Base-by-base conservation (phyloP, 2,113 vertebrate species). In the Electrona antarctica region DNA sequence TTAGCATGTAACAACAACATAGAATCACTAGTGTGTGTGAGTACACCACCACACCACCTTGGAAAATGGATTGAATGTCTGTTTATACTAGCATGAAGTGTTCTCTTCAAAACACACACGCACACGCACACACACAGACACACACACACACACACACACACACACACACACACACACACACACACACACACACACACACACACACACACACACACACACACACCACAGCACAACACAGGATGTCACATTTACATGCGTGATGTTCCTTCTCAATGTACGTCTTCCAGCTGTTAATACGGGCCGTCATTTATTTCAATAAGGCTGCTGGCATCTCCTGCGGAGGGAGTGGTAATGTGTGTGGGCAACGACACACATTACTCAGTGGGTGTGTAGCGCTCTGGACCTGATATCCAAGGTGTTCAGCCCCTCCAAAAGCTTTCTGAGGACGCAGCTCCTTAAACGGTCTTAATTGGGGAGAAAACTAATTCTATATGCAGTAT, bases 231-330 rank as follows among this genome's bases (percentile, higher is more conserved):
- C 8, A 28, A 29, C 57, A 59, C 14, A 4, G 13, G 7, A 58
- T 41, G 33, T 41, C 33, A 41, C 33, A 41, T 41, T 41, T 41
- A 41, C 33, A 41, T 41, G 33, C 33, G 33, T 41, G 33, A 41
- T 41, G 33, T 41, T 41, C n/a, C 14, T 0, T 56, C 13, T 15
- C 63, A 12, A 64, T 60, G 12, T 74, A 60, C 67, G 76, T 67
- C 60, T 77, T 76, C 57, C 73, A 85, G 83, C 85, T 81, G 71
- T 73, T 84, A 57, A 65, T 52, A 29, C 8, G 50, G 68, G 21
- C 51, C 52, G 64, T 73, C 76, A 76, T 89, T 81, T 82, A 78
- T 90, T 87, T 84, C 70, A 89, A 79, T 82, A 60, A 77, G 54
- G 59, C 54, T 77, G 68, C 60, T 10, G 13, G 62, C 60, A 28